Evolutionary conservation across 2,888 invertebrate species (phyloP).

Genomic region (Pocota personata): DNA sequence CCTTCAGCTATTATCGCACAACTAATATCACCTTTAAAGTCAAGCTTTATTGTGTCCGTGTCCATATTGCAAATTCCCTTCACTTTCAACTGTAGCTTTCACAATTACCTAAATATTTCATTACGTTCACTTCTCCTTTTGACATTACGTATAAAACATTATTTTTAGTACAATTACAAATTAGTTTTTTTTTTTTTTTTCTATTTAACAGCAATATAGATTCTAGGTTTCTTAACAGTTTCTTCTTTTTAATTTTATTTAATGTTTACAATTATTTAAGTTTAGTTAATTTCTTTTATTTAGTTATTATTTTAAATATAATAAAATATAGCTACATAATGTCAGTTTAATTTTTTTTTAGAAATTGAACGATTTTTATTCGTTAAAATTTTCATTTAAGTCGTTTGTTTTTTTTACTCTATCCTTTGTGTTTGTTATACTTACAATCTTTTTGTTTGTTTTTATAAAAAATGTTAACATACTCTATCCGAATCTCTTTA

Average conservation of each 20-base stretch:
- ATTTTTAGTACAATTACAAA: conserved; percentile 24
- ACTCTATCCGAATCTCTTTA: background rate
- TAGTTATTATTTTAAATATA: conserved; percentile 5
- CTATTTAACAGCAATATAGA: conserved; percentile 60
- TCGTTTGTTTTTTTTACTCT: background rate
- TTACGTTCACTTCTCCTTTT: conserved; percentile 15
- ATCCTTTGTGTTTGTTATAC: background rate
- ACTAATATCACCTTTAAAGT: too few species aligned
- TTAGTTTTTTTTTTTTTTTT: conserved; percentile 23
- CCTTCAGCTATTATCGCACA: too few species aligned
- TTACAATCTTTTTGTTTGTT: conserved; percentile 16
- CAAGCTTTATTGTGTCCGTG: too few species aligned
- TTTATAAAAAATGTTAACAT: conserved; percentile 30
- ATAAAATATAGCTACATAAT: background rate
- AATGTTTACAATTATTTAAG: conserved; percentile 31
- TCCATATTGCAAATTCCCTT: too few species aligned
- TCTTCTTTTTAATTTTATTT: background rate
- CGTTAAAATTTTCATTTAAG: background rate
- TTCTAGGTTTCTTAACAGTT: conserved; percentile 39
- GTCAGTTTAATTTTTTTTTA: background rate
- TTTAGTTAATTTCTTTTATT: conserved; percentile 5
- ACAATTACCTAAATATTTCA: background rate
- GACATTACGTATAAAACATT: conserved; percentile 63
- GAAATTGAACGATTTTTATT: background rate
- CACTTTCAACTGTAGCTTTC: background rate